phyloP scores from a whole-genome alignment of 1,140 invertebrate genomes.

The Drosophila carrolli region DNA sequence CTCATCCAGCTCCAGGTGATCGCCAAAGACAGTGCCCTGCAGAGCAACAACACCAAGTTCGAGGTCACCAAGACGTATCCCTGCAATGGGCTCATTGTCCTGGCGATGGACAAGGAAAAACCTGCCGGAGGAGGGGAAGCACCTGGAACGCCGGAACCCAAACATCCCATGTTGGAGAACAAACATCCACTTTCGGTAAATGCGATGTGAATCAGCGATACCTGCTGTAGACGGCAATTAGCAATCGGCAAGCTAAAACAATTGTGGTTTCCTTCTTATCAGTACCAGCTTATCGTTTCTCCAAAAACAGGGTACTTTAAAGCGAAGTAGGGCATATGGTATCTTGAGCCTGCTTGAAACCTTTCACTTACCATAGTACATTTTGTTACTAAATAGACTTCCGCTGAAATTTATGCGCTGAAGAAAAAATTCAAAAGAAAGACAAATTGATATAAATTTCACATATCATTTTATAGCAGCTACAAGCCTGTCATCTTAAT shows the following conservation, averaged over 20 bases:
- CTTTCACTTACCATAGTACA: too few relatives aligned
- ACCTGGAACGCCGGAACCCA: slow-evolving; percentile 13
- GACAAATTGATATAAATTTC: too few relatives aligned
- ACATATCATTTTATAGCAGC: too few relatives aligned
- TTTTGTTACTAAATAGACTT: too few relatives aligned
- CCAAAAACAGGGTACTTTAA: neutral
- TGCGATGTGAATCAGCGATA: slow-evolving; percentile 36
- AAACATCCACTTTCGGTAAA: slow-evolving; percentile 74
- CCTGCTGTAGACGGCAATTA: neutral
- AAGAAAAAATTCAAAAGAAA: too few relatives aligned
- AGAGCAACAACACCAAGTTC: slow-evolving; percentile 37
- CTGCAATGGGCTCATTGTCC: slow-evolving; percentile 54
- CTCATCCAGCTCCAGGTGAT: slow-evolving; percentile 45
- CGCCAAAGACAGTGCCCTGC: slow-evolving; percentile 17
- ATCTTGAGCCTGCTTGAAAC: neutral
- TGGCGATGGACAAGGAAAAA: slow-evolving; percentile 21
- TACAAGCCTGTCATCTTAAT: neutral
- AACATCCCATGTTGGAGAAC: slow-evolving; percentile 46
- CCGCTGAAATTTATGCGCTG: too few relatives aligned
- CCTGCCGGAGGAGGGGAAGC: slow-evolving; percentile 3
- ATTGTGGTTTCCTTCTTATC: slow-evolving; percentile 30
- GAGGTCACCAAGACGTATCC: slow-evolving; percentile 17
- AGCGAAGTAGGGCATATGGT: neutral
- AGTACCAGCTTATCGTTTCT: slow-evolving; percentile 26
- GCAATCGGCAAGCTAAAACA: neutral